Conservation (phyloP, 2,797 vertebrate species). For the Pelobates cultripes region DNA sequence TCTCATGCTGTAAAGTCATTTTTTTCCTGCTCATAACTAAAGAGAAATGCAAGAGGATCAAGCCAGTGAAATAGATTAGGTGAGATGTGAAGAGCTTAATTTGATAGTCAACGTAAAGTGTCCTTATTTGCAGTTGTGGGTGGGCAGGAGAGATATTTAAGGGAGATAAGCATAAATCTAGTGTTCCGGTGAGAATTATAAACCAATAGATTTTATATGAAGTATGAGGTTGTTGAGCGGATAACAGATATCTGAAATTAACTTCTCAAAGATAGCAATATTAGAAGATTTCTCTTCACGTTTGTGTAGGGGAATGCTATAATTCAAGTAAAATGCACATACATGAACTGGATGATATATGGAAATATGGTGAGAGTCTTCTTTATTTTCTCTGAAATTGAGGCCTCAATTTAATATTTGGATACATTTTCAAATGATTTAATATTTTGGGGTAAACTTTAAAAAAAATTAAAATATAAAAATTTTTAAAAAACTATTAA, state of each 20-base stretch:
- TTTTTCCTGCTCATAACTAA: constrained; percentile 6
- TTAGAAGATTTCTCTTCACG: background rate
- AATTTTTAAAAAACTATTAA: too few relatives aligned
- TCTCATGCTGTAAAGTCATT: background rate
- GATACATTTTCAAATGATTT: too few relatives aligned
- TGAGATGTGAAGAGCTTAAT: constrained; percentile 5
- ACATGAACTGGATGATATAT: too few relatives aligned
- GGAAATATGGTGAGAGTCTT: too few relatives aligned
- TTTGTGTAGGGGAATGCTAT: background rate
- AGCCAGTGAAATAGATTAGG: constrained; percentile 18
- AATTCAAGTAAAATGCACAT: background rate
- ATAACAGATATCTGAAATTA: constrained; percentile 33
- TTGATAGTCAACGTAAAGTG: constrained; percentile 15
- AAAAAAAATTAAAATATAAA: too few relatives aligned
- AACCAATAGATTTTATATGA: constrained; percentile 3
- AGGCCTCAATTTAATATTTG: too few relatives aligned
- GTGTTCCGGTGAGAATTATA: constrained; percentile 10
- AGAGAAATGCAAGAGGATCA: background rate
- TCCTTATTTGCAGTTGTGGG: constrained; percentile 3
- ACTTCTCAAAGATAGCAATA: constrained; percentile 24
- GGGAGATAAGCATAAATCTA: constrained; percentile 14
- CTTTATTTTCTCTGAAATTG: too few relatives aligned
- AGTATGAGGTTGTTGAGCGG: constrained; percentile 10
- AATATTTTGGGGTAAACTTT: too few relatives aligned
- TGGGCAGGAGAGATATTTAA: constrained; percentile 24